Evolutionary conservation across 2,888 invertebrate species (phyloP).

Genomic region (Tribolium freemani): DNA sequence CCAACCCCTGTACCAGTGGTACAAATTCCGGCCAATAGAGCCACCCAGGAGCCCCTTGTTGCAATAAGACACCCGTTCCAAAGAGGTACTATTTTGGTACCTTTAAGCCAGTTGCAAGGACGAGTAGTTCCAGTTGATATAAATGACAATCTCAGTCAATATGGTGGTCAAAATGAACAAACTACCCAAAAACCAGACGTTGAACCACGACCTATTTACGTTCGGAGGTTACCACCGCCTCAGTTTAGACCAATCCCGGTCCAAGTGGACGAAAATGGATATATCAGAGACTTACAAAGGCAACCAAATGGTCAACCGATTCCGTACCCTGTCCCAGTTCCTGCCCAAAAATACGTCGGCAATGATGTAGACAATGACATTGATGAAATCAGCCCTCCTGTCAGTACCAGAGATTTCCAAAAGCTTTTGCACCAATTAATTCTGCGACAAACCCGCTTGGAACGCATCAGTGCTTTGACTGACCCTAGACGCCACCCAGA

Average conservation of each 20-base stretch:
- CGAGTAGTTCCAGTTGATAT: slow-evolving; percentile 55
- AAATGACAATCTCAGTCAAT: slow-evolving; percentile 51
- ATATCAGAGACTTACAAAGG: slow-evolving; percentile 59
- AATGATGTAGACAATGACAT: slow-evolving; percentile 67
- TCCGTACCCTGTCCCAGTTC: slow-evolving; percentile 56
- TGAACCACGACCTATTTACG: slow-evolving; percentile 56
- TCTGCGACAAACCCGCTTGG: slow-evolving; percentile 74
- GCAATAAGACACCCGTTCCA: slow-evolving; percentile 69
- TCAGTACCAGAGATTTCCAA: slow-evolving; percentile 80
- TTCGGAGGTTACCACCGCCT: slow-evolving; percentile 54
- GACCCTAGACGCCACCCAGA: slow-evolving; percentile 61
- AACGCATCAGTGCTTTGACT: slow-evolving; percentile 70
- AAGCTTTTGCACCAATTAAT: slow-evolving; percentile 77
- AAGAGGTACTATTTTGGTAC: slow-evolving; percentile 63
- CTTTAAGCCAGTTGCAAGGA: slow-evolving; percentile 62
- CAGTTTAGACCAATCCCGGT: slow-evolving; percentile 63
- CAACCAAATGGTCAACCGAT: slow-evolving; percentile 50
- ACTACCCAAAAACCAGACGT: slow-evolving; percentile 62
- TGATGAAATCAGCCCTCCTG: slow-evolving; percentile 76
- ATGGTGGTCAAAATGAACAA: slow-evolving; percentile 47
- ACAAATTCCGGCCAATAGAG: slow-evolving; percentile 68
- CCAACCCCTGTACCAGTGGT: slow-evolving; percentile 72
- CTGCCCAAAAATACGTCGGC: slow-evolving; percentile 49
- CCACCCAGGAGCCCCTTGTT: slow-evolving; percentile 60
- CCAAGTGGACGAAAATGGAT: slow-evolving; percentile 65